These are phyloP conservation scores for Nymphicus hollandicus DNA, from an alignment of 2,113 vertebrate species.

Conservation along the genomic window DNA sequence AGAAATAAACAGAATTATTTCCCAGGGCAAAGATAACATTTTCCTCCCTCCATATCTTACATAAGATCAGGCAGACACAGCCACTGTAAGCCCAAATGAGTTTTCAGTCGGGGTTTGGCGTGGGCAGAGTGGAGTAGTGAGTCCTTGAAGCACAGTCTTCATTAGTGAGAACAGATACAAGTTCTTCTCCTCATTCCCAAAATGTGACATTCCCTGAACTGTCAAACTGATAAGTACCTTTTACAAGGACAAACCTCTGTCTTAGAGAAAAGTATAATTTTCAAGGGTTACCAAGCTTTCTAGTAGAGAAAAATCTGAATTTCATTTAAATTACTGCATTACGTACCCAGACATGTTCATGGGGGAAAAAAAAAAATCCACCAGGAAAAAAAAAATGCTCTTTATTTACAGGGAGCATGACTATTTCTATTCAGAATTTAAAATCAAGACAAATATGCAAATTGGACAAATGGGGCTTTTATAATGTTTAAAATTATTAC, in stretches of 20 bases:
- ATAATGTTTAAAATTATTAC: background rate
- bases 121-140: background rate
- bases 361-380: background rate
- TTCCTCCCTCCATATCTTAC: background rate
- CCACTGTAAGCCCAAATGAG: background rate
- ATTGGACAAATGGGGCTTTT: background rate
- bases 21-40: background rate
- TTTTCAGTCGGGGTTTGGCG: background rate
- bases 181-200: background rate
- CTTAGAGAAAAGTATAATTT: background rate
- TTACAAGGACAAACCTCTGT: background rate
- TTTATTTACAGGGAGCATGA: background rate
- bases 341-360: background rate
- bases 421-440: background rate
- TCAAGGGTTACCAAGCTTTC: background rate
- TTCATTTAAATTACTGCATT: background rate
- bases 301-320: background rate
- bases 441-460: background rate
- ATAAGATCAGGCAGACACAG: background rate
- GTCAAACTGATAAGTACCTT: background rate
- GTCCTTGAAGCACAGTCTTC: background rate
- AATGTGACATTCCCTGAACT: background rate
- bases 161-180: background rate
- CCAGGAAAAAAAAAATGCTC: rapidly evolving
- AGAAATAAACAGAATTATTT: background rate